Base-by-base conservation (phyloP, 1,140 invertebrate genomes). In the Cydia splendana region DNA sequence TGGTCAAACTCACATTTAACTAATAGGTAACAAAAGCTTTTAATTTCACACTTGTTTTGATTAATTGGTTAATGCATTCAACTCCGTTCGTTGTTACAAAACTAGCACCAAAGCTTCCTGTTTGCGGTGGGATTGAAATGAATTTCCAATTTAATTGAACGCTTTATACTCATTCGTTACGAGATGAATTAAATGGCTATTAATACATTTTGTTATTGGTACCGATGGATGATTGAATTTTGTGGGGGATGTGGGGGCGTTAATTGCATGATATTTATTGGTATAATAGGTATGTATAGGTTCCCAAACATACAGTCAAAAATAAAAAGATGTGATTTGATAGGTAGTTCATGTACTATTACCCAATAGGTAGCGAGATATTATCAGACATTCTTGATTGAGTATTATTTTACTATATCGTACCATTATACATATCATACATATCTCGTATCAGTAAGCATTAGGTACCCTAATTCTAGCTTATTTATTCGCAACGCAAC, bases 141-240 rank as follows among this genome's bases (percentile, higher is more conserved):
- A 34, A 69, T 34, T 48, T 20, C 34, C 67, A 71, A 71, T 71
- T 42, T 20, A 15, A 71, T 71, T 71, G 30, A n/a, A 71, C 9
- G 45, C 15, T n/a, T 13, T n/a, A 62, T 24, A 24, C 10, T 12
- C 57, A 62, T 62, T 62, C 20, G 20, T 62, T 71, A 13, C n/a
- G 65, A 71, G 34, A 38, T 34, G 15, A 38, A 42, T 71, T 71
- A n/a, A 71, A 42, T 38, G 3, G 38, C 34, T 71, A 20, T 71
- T 71, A 4, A 71, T 42, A 18, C 0, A 42, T 71, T 71, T 38
- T 24, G 65, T 42, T 38, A 71, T 71, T 20, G 30, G 38, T 18
- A 9, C 18, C 15, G 67, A n/a, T 45, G 67, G 67, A 34, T 71
- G 67, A 71, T 71, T 71, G 6, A 24, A 71, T 18, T 71, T 71